A percentile compares a stretch with the other conserved stretches of the same genome.
These are phyloP conservation scores for Eumerus sabulonum DNA, from an alignment of 2,888 invertebrate genomes.

Conservation along the genomic window DNA sequence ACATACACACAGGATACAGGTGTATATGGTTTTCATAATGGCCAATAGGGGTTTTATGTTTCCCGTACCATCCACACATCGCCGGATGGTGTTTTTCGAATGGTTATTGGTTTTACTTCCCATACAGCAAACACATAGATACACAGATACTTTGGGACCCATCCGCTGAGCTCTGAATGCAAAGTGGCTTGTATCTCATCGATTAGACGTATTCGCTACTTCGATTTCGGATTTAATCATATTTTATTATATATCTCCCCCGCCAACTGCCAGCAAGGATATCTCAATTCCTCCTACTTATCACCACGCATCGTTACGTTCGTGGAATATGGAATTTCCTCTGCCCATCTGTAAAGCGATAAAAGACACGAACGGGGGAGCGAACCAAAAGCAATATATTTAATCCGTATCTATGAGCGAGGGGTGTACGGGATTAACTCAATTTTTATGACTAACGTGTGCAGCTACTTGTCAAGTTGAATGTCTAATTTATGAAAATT, in stretches of 20 bases:
- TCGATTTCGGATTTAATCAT: constrained; percentile 14
- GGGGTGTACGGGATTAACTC: constrained; percentile 33
- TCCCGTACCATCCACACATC: constrained; percentile 20
- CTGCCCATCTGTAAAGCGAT: background rate
- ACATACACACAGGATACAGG: constrained; percentile 1
- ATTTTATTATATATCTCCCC: constrained; percentile 15
- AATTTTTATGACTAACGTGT: constrained; percentile 61
- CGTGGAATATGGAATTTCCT: constrained; percentile 43
- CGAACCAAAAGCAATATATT: constrained; percentile 17
- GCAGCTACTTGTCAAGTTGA: constrained; percentile 60
- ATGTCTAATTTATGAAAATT: constrained; percentile 67
- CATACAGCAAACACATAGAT: too few species aligned
- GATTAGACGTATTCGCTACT: constrained; percentile 31
- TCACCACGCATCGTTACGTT: constrained; percentile 53
- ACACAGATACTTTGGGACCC: constrained; percentile 1
- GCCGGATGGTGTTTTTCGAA: constrained; percentile 35
- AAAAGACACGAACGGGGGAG: background rate
- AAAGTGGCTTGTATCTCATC: constrained; percentile 50
- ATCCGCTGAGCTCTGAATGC: constrained; percentile 27
- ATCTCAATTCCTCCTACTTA: constrained; percentile 55
- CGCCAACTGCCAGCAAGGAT: constrained; percentile 11
- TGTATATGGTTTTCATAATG: background rate
- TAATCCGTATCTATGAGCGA: constrained; percentile 10
- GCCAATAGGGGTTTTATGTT: constrained; percentile 16
- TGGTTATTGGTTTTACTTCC: too few species aligned